phyloP scores from a whole-genome alignment of 1,140 invertebrate species.

The Neuroterus valhalla region DNA sequence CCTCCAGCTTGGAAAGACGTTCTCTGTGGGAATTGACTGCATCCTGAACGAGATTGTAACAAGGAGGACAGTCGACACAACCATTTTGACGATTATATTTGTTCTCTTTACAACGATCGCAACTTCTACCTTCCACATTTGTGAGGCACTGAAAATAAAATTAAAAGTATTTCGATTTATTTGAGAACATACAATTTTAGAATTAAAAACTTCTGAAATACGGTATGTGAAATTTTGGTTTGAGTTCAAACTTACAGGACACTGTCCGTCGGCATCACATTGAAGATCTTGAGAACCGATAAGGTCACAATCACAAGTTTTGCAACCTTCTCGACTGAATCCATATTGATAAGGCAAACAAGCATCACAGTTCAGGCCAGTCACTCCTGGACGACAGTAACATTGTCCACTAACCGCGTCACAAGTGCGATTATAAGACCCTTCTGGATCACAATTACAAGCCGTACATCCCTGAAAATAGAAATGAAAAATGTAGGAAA shows the following conservation, averaged over 20 bases:
- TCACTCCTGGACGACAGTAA: slow-evolving; percentile 88
- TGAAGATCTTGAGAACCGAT: slow-evolving; percentile 90
- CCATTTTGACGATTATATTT: slow-evolving; percentile 90
- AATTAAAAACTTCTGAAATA: slow-evolving; percentile 18
- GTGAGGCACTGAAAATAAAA: slow-evolving; percentile 80
- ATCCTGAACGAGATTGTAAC: slow-evolving; percentile 94
- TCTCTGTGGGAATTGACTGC: slow-evolving; percentile 87
- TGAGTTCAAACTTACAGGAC: slow-evolving; percentile 77
- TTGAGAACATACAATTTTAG: slow-evolving; percentile 28
- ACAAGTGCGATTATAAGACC: slow-evolving; percentile 89
- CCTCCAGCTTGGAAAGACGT: slow-evolving; percentile 84
- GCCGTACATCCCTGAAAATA: slow-evolving; percentile 82
- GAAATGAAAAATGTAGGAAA: neutral
- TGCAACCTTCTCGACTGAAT: slow-evolving; percentile 90
- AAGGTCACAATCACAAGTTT: slow-evolving; percentile 90
- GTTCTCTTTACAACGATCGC: slow-evolving; percentile 95
- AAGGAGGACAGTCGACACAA: slow-evolving; percentile 92
- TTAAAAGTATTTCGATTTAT: neutral
- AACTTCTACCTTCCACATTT: slow-evolving; percentile 93
- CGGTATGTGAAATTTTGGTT: neutral
- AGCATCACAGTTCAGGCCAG: slow-evolving; percentile 88
- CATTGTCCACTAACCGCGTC: slow-evolving; percentile 89
- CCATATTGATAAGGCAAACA: slow-evolving; percentile 92
- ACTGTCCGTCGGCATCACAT: slow-evolving; percentile 89
- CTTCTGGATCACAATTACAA: slow-evolving; percentile 91